Percentiles rank a stretch among this genome's conserved stretches.
Conservation (phyloP, 2,888 invertebrate genomes). For the Shargacucullia verbasci region DNA sequence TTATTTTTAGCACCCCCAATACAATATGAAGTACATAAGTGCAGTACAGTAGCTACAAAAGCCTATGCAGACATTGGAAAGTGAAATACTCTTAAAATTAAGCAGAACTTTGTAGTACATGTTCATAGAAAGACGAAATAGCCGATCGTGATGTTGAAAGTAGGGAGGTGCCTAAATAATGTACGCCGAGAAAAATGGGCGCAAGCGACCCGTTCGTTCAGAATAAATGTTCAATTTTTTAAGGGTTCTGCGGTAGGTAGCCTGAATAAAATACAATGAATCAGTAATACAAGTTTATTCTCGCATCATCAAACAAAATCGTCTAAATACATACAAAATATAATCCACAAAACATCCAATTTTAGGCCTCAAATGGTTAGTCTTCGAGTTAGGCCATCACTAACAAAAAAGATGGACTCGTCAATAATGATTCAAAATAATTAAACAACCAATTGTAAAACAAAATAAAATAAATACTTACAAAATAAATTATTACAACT, state of each 20-base stretch:
- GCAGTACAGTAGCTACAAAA: no score
- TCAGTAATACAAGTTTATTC: constrained; percentile 85
- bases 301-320: constrained; percentile 78
- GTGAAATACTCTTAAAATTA: no score
- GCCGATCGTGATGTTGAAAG: no score
- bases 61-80: no score
- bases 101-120: no score
- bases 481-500: constrained; percentile 67
- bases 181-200: no score
- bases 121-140: no score
- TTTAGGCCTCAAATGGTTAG: constrained; percentile 67
- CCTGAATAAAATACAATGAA: constrained; percentile 17
- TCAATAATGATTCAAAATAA: constrained; percentile 55
- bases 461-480: constrained; percentile 66
- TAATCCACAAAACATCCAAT: constrained; percentile 52
- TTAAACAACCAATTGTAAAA: constrained; percentile 64
- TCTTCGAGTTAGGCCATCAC: constrained; percentile 58
- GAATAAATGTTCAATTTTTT: no score
- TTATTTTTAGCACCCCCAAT: no score
- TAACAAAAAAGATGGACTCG: constrained; percentile 52
- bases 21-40: no score
- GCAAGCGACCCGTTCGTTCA: no score
- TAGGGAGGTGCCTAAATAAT: no score
- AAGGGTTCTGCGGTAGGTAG: background rate
- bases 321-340: constrained; percentile 55